phyloP scores from a whole-genome alignment of 1,140 invertebrate species.

The Paralvinella palmiformis region DNA sequence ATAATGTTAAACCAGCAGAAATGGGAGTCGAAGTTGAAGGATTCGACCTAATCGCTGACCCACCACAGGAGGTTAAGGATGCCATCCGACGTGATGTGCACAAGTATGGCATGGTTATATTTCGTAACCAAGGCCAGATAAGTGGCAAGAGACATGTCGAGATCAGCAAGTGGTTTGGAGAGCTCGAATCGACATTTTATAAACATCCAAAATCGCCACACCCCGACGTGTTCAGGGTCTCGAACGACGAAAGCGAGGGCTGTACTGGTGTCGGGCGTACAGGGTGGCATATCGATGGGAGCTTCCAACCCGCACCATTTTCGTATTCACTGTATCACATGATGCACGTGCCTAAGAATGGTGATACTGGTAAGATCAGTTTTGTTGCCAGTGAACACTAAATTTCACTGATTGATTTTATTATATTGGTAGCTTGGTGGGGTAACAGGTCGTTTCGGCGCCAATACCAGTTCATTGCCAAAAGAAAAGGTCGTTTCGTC shows the following conservation, averaged over 20 bases:
- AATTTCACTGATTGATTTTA: background rate
- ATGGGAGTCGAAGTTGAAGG: conserved; percentile 45
- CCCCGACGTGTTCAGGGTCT: conserved; percentile 53
- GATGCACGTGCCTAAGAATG: conserved; percentile 46
- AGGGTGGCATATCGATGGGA: conserved; percentile 56
- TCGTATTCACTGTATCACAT: conserved; percentile 51
- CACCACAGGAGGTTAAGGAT: conserved; percentile 45
- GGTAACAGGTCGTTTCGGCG: background rate
- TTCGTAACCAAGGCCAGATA: conserved; percentile 52
- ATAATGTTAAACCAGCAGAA: conserved; percentile 30
- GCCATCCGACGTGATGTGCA: conserved; percentile 49
- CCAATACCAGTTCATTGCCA: background rate
- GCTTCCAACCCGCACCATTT: conserved; percentile 52
- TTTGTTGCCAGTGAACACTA: background rate
- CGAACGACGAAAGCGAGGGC: conserved; percentile 51
- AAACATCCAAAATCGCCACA: conserved; percentile 53
- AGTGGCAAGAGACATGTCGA: conserved; percentile 51
- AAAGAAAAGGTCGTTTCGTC: background rate
- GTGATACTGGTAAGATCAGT: conserved; percentile 39
- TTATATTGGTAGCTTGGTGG: background rate
- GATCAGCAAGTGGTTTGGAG: conserved; percentile 54
- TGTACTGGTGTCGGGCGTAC: conserved; percentile 52
- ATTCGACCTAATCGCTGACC: conserved; percentile 44
- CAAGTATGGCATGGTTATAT: conserved; percentile 48
- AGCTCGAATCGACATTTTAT: conserved; percentile 54